Base-by-base conservation (phyloP, 2,888 invertebrate species). In the Ecliptopera silaceata region DNA sequence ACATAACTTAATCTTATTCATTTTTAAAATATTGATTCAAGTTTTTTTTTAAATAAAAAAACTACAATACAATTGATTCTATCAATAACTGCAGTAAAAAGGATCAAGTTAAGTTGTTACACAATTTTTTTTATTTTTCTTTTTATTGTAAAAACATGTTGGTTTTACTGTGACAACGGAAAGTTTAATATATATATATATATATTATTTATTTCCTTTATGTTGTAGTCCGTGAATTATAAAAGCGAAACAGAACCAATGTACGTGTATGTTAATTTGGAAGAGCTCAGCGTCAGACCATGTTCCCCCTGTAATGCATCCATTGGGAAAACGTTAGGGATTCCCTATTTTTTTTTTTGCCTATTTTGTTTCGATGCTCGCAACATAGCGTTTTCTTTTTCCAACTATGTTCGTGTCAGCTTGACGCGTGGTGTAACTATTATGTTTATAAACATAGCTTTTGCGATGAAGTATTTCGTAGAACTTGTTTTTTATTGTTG, bases 391-490 rank as follows among this genome's bases (percentile, higher is more conserved):
- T 18, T 29, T 48, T 49, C 8, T 18, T 12, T 48, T 56, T 49
- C 56, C 49, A 45, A 49, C 4, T 26, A 56, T 17, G 45, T 56
- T 56, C 56, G 56, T 56, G 56, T 44, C 13, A 4, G 32, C 5
- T 10, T 20, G 43, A 44, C 39, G 38, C 42, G 38, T 18, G 43
- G 36, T 29, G 38, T 51, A 38, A 43, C 42, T 38, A 47, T 44
- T 51, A 55, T 22, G 36, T 55, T 47, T 43, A 48, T 36, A 51
- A 48, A 55, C 43, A 31, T 32, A 45, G 46, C 41, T 45, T 36
- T 36, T 20, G 45, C 39, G 47, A 55, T 47, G 49, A 26, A 41
- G 29, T 34, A 20, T 32, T 56, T 55, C 55, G 13, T 44, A 44
- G 48, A 59, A 59, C 36, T 29, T 12, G 26, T 39, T 51, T 46